Base-by-base conservation (phyloP, 2,797 vertebrate species). In the Dallia pectoralis region DNA sequence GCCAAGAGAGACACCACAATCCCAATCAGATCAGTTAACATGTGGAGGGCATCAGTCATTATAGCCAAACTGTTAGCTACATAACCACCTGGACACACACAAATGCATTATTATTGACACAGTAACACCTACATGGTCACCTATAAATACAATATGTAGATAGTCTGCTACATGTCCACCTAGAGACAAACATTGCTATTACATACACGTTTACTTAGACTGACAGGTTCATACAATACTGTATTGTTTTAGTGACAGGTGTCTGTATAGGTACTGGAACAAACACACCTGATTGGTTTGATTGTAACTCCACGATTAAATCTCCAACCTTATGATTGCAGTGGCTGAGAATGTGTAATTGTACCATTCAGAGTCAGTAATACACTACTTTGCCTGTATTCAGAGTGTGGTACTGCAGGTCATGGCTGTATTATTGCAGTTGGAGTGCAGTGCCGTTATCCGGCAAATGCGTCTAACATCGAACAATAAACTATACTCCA, bases 41-140 rank as follows among this genome's bases (percentile, higher is more conserved):
- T 97, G 87, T 98, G 97, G 82, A 99, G 91, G 0, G 97, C 97
- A 72, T 99, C 97, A 0, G 96, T 98, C 97, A 99, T 99, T 72
- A 99, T 95, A 73, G 97, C 97, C 74, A 99, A 88, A 84, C 97
- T 99, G 90, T 99, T 99, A 59, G 97, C 95, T 72, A 98, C 72
- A 77, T 97, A 99, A 76, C 97, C 97, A 89, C 97, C 97, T 99
- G 76, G 59, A 40, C 7, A 76, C 72, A 40, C 15, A 51, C 19
- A 51, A 53, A 53, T 19, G 11, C 6, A 53, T 18, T 53, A 53
- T 22, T 9, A 9, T 0, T n/a, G n/a, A 53, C 19, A 53, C 0
- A 22, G 9, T 9, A 9, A n/a, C 7, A 53, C n/a, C 51, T 22
- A 53, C 51, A 53, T 22, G 19, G n/a, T 53, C 7, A 22, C 49